Evolutionary conservation across 2,797 vertebrate species (phyloP).

Genomic region (Enteromius thamalakanensis): DNA sequence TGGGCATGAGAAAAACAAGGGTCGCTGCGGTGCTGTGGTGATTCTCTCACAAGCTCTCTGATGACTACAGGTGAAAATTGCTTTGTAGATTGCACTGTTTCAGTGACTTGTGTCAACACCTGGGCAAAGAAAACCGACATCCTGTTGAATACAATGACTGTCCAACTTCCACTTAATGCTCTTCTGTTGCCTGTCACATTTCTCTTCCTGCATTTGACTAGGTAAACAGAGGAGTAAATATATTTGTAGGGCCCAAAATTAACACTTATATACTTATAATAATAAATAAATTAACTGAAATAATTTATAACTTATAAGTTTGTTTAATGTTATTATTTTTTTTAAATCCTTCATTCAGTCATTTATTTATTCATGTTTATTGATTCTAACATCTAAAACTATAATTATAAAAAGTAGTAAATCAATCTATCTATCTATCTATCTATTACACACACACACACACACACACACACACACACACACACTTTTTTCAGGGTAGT

Average conservation of each 20-base stretch:
- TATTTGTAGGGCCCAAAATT: not conserved
- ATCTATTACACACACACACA: too few species aligned
- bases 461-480: too few species aligned
- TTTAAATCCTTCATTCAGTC: not conserved
- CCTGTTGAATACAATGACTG: constrained; percentile 9
- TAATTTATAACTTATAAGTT: not conserved
- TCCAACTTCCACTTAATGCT: not conserved
- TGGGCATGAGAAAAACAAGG: constrained; percentile 16
- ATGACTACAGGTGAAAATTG: constrained; percentile 29
- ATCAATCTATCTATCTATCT: too few species aligned
- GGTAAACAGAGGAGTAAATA: not conserved
- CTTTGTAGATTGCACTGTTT: constrained; percentile 43
- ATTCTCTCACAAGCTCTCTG: constrained; percentile 18
- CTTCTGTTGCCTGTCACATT: not conserved
- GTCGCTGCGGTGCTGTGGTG: not conserved
- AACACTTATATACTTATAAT: not conserved
- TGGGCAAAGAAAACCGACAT: constrained; percentile 3
- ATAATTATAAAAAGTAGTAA: not conserved
- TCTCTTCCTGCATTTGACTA: not conserved
- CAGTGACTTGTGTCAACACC: constrained; percentile 17
- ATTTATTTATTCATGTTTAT: not conserved
- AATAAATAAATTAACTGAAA: not conserved
- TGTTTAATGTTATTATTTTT: not conserved
- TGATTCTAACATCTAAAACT: too few species aligned
- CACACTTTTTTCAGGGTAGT: not conserved